Conservation (phyloP, 92 coral and sea anemone species). For the Blastomussa wellsi region DNA sequence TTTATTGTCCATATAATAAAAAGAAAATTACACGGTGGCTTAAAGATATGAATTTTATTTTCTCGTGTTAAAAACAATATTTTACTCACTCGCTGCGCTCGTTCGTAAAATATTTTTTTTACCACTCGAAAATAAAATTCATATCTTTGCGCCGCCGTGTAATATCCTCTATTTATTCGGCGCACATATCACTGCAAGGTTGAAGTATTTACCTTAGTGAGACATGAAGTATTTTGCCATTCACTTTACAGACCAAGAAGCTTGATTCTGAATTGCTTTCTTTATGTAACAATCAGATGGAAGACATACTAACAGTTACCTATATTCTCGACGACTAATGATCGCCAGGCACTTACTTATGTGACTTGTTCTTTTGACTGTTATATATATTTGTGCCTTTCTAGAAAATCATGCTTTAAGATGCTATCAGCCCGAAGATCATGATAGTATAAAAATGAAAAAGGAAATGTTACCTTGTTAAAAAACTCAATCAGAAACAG, state of each 20-base stretch:
- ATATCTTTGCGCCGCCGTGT: too few species aligned
- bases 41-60: too few species aligned
- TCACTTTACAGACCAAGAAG: neutral
- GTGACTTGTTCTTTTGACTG: neutral
- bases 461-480: neutral
- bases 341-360: constrained; percentile 2
- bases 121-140: too few species aligned
- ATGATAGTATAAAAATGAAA: neutral
- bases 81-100: too few species aligned
- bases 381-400: constrained; percentile 7
- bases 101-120: too few species aligned
- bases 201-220: neutral
- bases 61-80: too few species aligned
- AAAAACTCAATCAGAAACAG: neutral
- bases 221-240: neutral
- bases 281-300: neutral
- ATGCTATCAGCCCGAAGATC: neutral
- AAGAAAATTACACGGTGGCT: too few species aligned
- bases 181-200: constrained; percentile 53
- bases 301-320: too few species aligned
- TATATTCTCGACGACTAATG: too few species aligned
- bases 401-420: neutral
- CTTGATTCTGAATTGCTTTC: neutral
- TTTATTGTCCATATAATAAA: too few species aligned
- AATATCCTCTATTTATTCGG: too few species aligned